phyloP scores from a whole-genome alignment of 2,797 vertebrate species.

The Clarias laeviceps region DNA sequence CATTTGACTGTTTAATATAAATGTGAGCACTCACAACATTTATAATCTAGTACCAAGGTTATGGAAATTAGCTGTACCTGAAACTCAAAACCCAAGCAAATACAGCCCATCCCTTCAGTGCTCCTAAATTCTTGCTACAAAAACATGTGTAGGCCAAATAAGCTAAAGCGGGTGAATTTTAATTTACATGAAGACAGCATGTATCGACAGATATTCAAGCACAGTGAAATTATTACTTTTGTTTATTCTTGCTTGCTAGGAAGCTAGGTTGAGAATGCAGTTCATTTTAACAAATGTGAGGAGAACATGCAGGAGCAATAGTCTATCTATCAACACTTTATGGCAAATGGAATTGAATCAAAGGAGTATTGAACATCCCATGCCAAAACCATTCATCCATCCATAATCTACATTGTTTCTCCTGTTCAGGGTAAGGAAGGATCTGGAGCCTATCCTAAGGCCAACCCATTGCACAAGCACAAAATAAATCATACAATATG shows the following conservation, averaged over 20 bases:
- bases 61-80: background rate
- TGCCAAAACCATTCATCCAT: background rate
- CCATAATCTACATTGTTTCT: too few species aligned
- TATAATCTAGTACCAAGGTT: background rate
- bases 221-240: background rate
- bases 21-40: background rate
- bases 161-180: background rate
- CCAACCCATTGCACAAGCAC: too few species aligned
- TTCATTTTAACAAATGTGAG: background rate
- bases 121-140: background rate
- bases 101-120: background rate
- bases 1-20: background rate
- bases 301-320: background rate
- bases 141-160: background rate
- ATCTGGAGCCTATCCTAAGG: too few species aligned
- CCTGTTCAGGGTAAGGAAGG: too few species aligned
- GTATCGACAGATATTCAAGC: background rate
- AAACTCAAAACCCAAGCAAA: background rate
- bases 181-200: background rate
- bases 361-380: background rate
- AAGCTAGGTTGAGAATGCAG: background rate
- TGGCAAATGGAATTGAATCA: background rate
- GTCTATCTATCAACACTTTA: background rate
- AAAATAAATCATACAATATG: too few species aligned
- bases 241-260: background rate